phyloP scores from a whole-genome alignment of 2,888 invertebrate genomes.

The Machimus atricapillus region DNA sequence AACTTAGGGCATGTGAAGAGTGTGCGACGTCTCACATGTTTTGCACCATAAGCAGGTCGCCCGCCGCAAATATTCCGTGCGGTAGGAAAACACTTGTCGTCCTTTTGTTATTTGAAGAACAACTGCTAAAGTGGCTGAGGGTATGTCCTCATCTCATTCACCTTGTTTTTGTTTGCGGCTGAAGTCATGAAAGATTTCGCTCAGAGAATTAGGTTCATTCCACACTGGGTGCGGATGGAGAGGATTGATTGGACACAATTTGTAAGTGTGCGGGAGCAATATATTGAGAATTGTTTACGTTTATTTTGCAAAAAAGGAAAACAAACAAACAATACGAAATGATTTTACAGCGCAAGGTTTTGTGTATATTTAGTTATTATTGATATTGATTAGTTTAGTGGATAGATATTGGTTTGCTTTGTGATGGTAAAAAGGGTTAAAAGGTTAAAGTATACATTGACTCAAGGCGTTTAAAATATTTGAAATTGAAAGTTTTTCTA shows the following conservation, averaged over 20 bases:
- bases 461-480: background rate
- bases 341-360: background rate
- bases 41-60: background rate
- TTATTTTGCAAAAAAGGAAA: background rate
- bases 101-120: constrained; percentile 5
- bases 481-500: too few species aligned
- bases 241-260: constrained; percentile 12
- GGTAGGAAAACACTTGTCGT: constrained; percentile 11
- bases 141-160: background rate
- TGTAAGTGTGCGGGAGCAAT: background rate
- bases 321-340: background rate
- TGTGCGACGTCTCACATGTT: constrained; percentile 1
- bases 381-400: background rate
- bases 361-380: background rate
- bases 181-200: background rate
- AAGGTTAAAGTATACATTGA: background rate
- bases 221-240: background rate
- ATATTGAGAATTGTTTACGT: background rate
- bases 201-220: background rate
- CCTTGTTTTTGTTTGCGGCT: constrained; percentile 9
- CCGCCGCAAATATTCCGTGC: background rate
- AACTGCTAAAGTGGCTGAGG: background rate
- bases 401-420: background rate
- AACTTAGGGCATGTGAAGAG: background rate
- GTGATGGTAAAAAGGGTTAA: background rate